Base-by-base conservation (phyloP, 2,113 vertebrate genomes). In the Cryptotis parvus region DNA sequence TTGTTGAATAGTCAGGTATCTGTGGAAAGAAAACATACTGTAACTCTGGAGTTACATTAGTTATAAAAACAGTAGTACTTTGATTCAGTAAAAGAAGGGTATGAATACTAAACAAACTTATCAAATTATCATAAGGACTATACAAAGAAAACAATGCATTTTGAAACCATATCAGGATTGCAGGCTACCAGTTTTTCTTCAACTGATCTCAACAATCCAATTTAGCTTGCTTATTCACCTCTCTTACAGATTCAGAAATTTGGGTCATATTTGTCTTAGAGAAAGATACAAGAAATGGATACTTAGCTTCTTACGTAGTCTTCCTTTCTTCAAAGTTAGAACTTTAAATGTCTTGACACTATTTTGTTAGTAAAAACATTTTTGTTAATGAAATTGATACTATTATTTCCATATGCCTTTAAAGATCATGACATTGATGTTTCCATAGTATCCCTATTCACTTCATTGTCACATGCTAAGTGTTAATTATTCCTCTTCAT, bases 1-100 rank as follows among this genome's bases (percentile, higher is more conserved):
- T n/a, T 52, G 3, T 63, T 39, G 16, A 82, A 33, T 39, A 84
- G 52, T 89, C 77, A 68, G 41, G 35, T 79, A 29, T 26, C n/a
- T 58, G 3, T 58, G 1, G 3, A 0, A 6, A 6, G 15, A 39
- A 4, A 1, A 33, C 41, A n/a, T 33, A 80, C 39, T 45, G 2
- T 58, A 11, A 41, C 26, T 18, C 61, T 27, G 31, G 33, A 74
- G 83, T 41, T 20, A 74, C 52, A 18, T 82, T 26, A 24, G 26
- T 49, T 63, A 0, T 43, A 82, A 49, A 33, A 86, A 88, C 82
- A 75, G 35, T 33, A 79, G 31, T 58, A 37, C 41, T 65, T 31
- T 33, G 12, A 15, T 29, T 4, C 55, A 76, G 66, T 22, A 87
- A 79, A 87, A 91, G 27, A 52, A 52, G 0, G 35, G 1, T 27